Base-by-base conservation (phyloP, 2,113 vertebrate genomes). In the Pseudorhombus dupliciocellatus region DNA sequence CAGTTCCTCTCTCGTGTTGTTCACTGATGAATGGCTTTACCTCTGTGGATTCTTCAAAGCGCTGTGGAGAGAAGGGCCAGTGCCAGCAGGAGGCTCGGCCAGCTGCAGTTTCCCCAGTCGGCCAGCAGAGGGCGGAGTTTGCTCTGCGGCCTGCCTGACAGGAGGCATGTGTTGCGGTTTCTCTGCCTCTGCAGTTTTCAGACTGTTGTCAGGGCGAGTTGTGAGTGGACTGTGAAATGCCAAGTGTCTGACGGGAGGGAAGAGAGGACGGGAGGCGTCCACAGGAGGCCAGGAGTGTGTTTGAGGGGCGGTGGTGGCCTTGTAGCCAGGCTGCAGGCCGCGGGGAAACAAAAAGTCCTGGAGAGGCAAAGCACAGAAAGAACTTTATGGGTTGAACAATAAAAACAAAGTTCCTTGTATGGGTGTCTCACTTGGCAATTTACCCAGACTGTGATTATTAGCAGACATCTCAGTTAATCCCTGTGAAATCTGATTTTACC, bases 321-420 rank as follows among this genome's bases (percentile, higher is more conserved):
- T 83, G 58, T 66, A 75, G 72, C 15, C 75, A 9, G 83, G 46
- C 55, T 80, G 83, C 37, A 87, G 78, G 67, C 59, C 84, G 50
- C 74, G 70, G n/a, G 92, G 92, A 70, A 94, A 90, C 73, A 93
- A 84, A 69, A 94, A 93, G 63, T 94, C 92, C 92, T 93, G 58
- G 28, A 30, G 60, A 61, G 22, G n/a, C 11, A 76, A 34, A 6
- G 7, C 34, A 68, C 77, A 37, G 18, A 37, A 37, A 18, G 22
- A 21, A 8, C 56, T 60, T 1, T 4, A 16, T 11, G 2, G 2
- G 11, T 11, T 37, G 34, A 37, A 37, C 10, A 9, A 37, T 12
- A 37, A 37, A 37, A 37, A 34, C 2, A 1, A 46, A 46, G 18
- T 46, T 5, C 16, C 12, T 37, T 37, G 2, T 37, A 12, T 37